Base-by-base conservation (phyloP, 2,888 invertebrate genomes). In the Schizaphis graminum region DNA sequence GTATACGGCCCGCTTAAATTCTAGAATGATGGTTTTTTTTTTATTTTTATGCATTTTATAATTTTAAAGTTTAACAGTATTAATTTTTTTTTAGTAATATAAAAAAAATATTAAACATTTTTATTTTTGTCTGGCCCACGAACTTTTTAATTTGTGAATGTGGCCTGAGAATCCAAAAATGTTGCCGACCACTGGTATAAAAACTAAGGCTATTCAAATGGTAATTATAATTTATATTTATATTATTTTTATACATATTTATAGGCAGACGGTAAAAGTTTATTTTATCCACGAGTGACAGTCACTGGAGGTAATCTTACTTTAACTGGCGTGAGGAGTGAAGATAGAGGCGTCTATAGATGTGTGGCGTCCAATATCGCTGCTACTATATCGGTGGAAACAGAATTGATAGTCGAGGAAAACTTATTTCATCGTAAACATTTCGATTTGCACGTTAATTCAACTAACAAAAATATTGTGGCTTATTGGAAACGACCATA, bases 311-410 rank as follows among this genome's bases (percentile, higher is more conserved):
- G 98, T 91, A 98, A 98, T 96, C 96, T 99, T 95, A 98, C 98
- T 94, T 97, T 99, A 95, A 97, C 97, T 95, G 97, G 97, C 95
- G 97, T 99, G 94, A 97, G 97, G 95, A 98, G 98, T 96, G 97
- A 97, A 95, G 99, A 99, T 96, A 97, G 98, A 95, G 99, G 99
- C 89, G 96, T 97, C 95, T 98, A 98, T 96, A 97, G 97, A 96
- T 98, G 98, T 96, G 97, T 97, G 91, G 98, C 98, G 3, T 97
- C 97, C 95, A 99, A 99, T 96, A 98, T 98, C 95, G 98, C 98
- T 11, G 98, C 98, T 88, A 97, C 98, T n/a, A 97, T 98, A 90
- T 97, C 97, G 49, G 97, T 97, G 2, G 98, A 98, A 96, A 97
- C 98, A 0, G 98, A 98, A 96, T 96, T 98, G 94, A 97, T 98